A percentile compares a stretch with the other conserved stretches of the same genome.
These are phyloP conservation scores for Phalangium opilio DNA, from an alignment of 2,888 invertebrate species.

Conservation along the genomic window DNA sequence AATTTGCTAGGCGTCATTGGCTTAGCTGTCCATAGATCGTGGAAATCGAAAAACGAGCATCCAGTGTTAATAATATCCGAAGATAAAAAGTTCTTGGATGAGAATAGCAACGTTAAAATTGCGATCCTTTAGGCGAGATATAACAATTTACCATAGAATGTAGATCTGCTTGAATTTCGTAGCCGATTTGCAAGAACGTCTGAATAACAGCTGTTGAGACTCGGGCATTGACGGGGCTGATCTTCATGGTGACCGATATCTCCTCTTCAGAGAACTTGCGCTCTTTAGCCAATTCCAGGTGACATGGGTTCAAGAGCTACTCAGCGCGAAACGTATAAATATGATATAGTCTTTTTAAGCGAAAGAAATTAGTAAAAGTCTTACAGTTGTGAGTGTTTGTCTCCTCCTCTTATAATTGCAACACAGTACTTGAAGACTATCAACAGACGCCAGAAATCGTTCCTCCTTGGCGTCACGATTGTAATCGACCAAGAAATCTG, in stretches of 20 bases:
- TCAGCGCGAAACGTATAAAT: no score
- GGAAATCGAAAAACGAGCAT: slow-evolving; percentile 21
- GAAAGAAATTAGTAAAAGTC: no score
- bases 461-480: slow-evolving; percentile 44
- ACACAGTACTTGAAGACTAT: slow-evolving; percentile 46
- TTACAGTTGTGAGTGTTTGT: slow-evolving; percentile 25
- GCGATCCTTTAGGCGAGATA: no score
- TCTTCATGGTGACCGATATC: slow-evolving; percentile 44
- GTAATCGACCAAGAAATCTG: slow-evolving; percentile 53
- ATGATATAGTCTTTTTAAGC: no score
- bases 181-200: slow-evolving; percentile 42
- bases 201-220: slow-evolving; percentile 56
- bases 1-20: slow-evolving; percentile 37
- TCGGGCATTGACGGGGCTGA: slow-evolving; percentile 53
- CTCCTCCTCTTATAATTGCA: slow-evolving; percentile 36
- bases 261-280: slow-evolving; percentile 46
- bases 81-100: no score
- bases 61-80: no score
- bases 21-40: slow-evolving; percentile 56
- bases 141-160: no score
- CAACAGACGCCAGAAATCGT: slow-evolving; percentile 45
- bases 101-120: no score
- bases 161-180: slow-evolving; percentile 14
- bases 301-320: slow-evolving; percentile 31
- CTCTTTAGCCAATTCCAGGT: slow-evolving; percentile 26